Base-by-base conservation (phyloP, 2,113 vertebrate species). In the Corvus cornix region DNA sequence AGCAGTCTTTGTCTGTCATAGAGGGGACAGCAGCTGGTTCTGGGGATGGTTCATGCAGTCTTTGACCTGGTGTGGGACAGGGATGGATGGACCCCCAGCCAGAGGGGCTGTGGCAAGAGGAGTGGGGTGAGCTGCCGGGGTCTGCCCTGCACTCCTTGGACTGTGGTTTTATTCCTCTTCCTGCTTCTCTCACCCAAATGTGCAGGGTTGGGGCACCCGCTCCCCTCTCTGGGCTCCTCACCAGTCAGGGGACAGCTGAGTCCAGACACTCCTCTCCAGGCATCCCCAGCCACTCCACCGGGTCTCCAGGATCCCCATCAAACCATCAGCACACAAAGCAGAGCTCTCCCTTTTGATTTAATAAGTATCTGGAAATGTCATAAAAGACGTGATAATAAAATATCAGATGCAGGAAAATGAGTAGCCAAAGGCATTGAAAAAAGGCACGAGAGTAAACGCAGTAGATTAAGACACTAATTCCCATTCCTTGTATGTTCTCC, bases 321-420 rank as follows among this genome's bases (percentile, higher is more conserved):
- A 59, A 16, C n/a, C 55, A 31, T 30, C 15, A 1, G 90, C 70
- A 37, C 86, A 41, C 66, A 43, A 64, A 79, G 82, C 66, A 83
- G 62, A 79, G 82, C 58, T 91, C 53, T 76, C 49, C 24, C 15
- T 87, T 78, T 37, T 83, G 90, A 88, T 93, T 85, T 85, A 93
- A 82, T 89, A 64, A 90, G 35, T 67, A 59, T 35, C 80, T 91
- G 95, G 62, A 79, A 90, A 86, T 52, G 85, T 85, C 95, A 84
- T 70, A 81, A 93, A 89, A 88, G 87, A 55, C 1, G 0, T 31
- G 84, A 76, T 88, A 79, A 85, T 76, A 80, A 94, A 96, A 90
- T 64, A 91, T 81, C 93, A 90, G 91, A 74, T 70, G 72, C 35
- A 52, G 88, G 93, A 19, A 85, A 86, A 93, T 30, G 85, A 89